Conservation (phyloP, 2,113 vertebrate species). For the Alethe castanea region DNA sequence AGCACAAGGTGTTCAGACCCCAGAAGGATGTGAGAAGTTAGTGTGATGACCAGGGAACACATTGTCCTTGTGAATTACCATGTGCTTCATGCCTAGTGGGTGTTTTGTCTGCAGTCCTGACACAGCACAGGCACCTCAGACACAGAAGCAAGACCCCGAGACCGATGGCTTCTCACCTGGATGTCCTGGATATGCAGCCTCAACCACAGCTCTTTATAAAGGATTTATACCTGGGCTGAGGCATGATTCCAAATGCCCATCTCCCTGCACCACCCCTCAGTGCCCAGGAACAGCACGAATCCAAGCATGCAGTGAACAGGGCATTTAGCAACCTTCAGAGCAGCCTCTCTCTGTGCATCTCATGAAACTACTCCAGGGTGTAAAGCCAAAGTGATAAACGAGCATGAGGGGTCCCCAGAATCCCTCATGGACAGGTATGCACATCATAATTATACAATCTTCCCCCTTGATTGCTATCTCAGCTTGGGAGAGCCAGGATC, state of each 20-base stretch:
- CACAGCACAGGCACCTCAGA: background rate
- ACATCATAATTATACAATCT: background rate
- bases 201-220: background rate
- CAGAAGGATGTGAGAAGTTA: background rate
- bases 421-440: background rate
- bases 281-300: background rate
- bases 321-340: background rate
- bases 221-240: background rate
- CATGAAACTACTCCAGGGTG: background rate
- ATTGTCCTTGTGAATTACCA: background rate
- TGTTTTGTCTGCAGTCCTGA: background rate
- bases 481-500: constrained; percentile 2
- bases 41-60: background rate
- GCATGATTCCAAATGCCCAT: background rate
- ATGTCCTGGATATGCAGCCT: background rate
- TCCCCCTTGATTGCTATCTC: background rate
- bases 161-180: background rate
- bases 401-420: background rate
- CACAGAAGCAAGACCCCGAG: background rate
- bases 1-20: background rate
- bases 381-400: background rate
- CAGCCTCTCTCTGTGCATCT: background rate
- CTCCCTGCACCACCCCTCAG: background rate
- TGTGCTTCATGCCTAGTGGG: rapidly evolving
- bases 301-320: background rate